These are phyloP conservation scores for Pholis gunnellus DNA, from an alignment of 2,113 vertebrate species.

Conservation along the genomic window DNA sequence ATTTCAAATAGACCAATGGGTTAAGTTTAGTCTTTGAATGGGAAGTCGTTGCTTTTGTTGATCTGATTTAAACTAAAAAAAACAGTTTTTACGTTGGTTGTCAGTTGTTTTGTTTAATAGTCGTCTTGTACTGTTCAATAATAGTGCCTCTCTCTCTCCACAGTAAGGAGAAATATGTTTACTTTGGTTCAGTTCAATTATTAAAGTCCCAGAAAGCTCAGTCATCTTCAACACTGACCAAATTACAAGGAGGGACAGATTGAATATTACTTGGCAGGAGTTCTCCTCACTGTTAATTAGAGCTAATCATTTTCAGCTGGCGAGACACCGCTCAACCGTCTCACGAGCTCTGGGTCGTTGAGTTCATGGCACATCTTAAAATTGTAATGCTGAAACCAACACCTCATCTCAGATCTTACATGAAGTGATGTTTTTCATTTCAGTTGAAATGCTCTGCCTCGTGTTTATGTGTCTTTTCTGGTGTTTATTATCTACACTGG, in stretches of 20 bases:
- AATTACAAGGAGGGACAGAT: background rate
- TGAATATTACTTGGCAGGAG: conserved; percentile 26
- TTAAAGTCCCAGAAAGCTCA: background rate
- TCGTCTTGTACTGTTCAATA: background rate
- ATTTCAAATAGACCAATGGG: too few species aligned
- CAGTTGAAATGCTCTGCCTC: background rate
- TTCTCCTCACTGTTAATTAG: conserved; percentile 4
- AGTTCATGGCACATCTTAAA: conserved; percentile 1
- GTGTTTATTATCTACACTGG: background rate
- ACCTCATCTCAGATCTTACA: background rate
- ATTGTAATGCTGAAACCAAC: background rate
- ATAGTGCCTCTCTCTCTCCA: background rate
- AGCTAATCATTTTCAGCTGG: conserved; percentile 27
- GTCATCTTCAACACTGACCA: conserved; percentile 19
- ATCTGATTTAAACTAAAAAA: background rate
- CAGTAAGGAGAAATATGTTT: background rate
- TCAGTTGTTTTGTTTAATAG: background rate
- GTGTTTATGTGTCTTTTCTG: background rate
- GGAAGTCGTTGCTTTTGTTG: background rate
- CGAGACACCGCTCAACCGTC: background rate
- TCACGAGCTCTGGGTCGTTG: background rate
- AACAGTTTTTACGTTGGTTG: background rate
- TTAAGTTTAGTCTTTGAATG: background rate
- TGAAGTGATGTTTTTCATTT: background rate
- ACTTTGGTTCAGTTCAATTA: conserved; percentile 5